Evolutionary conservation across 2,888 invertebrate species (phyloP).

Genomic region (Ophioninae sp.): DNA sequence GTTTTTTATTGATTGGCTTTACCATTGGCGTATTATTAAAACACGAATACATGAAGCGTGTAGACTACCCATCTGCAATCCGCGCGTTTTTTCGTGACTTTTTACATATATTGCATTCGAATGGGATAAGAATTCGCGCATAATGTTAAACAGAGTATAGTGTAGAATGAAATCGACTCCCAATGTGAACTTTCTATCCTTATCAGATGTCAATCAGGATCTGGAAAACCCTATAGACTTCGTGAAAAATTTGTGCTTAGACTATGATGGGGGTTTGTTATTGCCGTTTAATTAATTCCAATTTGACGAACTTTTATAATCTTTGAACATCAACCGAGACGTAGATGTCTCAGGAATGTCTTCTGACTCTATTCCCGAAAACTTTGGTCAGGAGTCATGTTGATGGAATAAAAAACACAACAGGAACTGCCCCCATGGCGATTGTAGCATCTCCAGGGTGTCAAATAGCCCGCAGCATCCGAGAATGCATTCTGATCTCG

Average conservation of each 20-base stretch:
- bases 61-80: too few relatives aligned
- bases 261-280: not conserved
- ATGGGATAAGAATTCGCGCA: too few relatives aligned
- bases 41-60: too few relatives aligned
- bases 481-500: constrained; percentile 54
- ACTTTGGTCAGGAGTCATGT: not conserved
- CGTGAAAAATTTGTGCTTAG: not conserved
- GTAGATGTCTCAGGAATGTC: not conserved
- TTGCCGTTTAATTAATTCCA: not conserved
- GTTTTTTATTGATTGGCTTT: too few relatives aligned
- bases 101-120: too few relatives aligned
- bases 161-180: too few relatives aligned
- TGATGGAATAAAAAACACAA: constrained; percentile 43
- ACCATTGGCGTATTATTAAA: too few relatives aligned
- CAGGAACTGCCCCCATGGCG: constrained; percentile 58
- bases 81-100: too few relatives aligned
- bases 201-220: not conserved
- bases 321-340: not conserved
- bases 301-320: not conserved
- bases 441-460: constrained; percentile 58
- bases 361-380: not conserved
- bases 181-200: too few relatives aligned
- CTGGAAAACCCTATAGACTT: not conserved
- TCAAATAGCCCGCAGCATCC: constrained; percentile 57
- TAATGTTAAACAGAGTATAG: too few relatives aligned